Evolutionary conservation across 2,888 invertebrate species (phyloP), one percentile per base, ranked within the genome.

Genomic region (Stenodema calcarata): DNA sequence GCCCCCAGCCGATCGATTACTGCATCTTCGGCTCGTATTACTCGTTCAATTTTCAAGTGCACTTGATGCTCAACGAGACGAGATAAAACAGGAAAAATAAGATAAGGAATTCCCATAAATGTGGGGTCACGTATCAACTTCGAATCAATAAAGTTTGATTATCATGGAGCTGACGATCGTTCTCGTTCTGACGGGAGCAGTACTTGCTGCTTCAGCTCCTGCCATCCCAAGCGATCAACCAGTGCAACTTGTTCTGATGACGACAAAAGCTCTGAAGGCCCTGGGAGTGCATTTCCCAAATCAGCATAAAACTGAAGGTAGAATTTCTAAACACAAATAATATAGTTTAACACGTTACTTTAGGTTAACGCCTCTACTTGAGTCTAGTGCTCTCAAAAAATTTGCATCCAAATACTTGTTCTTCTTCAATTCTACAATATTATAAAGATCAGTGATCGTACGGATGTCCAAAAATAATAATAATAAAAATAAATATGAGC

Each of bases 191-290:
- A 11, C 44, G 23, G n/a, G n/a, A 54, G 54, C 50, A 14, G 47
- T n/a, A 50, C 28, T 50, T 11, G n/a, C 50, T 16, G 80, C 80
- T 54, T n/a, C 50, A 30, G 80, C 80, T 12, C 80, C 80, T 54
- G 80, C 50, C 1, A 30, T 54, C 30, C 47, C 54, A 27, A 35
- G 30, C 47, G 82, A 82, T 30, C 82, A 62, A 28, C 70, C 82
- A n/a, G 70, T 82, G 27, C 69, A 82, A 42, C 47, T 82, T 41
- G 62, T 82, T 28, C 69, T 82, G 2, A n/a, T 82, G 82, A 69
- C 82, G n/a, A 82, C 1, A 18, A 69, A 82, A 69, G 70, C 82
- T 41, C 28, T 82, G 16, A 69, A 69, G 47, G 30, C 82, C 12
- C 70, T 82, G 11, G 80, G 80, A 7, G 80, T 80, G 47, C 41